These are phyloP conservation scores for Branchellion lobata DNA, from an alignment of 2,888 invertebrate genomes.

Conservation along the genomic window DNA sequence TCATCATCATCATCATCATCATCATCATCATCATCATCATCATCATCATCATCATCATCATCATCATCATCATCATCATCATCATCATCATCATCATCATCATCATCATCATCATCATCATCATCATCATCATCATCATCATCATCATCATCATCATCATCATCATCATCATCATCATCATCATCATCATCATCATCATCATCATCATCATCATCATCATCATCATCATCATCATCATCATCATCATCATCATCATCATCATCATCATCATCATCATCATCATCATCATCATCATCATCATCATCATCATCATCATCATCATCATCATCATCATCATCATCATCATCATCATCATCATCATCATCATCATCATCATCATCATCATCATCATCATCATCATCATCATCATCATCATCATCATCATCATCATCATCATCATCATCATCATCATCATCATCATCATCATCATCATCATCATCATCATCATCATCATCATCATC, in stretches of 20 bases:
- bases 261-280: slow-evolving; percentile 14
- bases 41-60: slow-evolving; percentile 12
- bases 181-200: slow-evolving; percentile 14
- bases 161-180: slow-evolving; percentile 17
- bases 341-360: slow-evolving; percentile 16
- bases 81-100: slow-evolving; percentile 12
- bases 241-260: slow-evolving; percentile 17
- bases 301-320: slow-evolving; percentile 15
- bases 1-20: slow-evolving; percentile 13
- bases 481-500: slow-evolving; percentile 14
- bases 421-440: slow-evolving; percentile 13
- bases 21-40: slow-evolving; percentile 15
- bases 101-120: slow-evolving; percentile 15
- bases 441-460: slow-evolving; percentile 15
- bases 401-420: slow-evolving; percentile 15
- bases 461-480: slow-evolving; percentile 12
- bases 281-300: slow-evolving; percentile 17
- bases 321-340: slow-evolving; percentile 6
- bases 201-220: slow-evolving; percentile 16
- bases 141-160: slow-evolving; percentile 6
- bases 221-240: slow-evolving; percentile 17
- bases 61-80: slow-evolving; percentile 14
- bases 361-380: slow-evolving; percentile 17
- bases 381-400: slow-evolving; percentile 6
- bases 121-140: slow-evolving; percentile 17